Percentiles rank a stretch among this genome's conserved stretches.
Evolutionary conservation across 2,888 invertebrate genomes (phyloP).

Genomic region (Cryptus armator): DNA sequence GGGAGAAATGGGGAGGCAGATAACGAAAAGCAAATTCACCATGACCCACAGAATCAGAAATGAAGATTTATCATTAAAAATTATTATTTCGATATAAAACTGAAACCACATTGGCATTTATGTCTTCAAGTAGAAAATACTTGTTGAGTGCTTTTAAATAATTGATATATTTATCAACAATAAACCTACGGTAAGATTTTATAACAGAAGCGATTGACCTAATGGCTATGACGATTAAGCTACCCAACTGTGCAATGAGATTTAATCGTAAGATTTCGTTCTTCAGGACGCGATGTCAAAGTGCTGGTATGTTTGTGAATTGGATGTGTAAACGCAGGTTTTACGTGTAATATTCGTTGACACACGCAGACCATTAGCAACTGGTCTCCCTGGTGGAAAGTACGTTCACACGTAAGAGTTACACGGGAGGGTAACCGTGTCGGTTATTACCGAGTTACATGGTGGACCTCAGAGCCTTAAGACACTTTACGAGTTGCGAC

Average conservation of each 20-base stretch:
- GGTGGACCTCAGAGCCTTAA: slow-evolving; percentile 44
- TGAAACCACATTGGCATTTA: not conserved
- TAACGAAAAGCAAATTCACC: not conserved
- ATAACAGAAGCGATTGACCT: not conserved
- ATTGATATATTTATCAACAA: not conserved
- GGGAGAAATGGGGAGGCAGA: not conserved
- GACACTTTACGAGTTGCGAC: slow-evolving; percentile 62
- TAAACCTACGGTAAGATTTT: not conserved
- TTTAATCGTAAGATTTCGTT: not conserved
- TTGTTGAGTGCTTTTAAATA: not conserved
- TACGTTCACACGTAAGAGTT: not conserved
- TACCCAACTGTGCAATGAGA: not conserved
- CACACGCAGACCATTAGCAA: slow-evolving; percentile 20
- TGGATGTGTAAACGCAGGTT: slow-evolving; percentile 8
- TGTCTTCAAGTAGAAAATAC: too few species aligned
- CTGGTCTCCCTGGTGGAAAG: not conserved
- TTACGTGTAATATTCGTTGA: slow-evolving; percentile 25
- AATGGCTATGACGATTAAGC: not conserved
- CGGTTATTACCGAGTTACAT: slow-evolving; percentile 45
- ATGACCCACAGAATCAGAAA: not conserved
- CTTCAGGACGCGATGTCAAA: not conserved
- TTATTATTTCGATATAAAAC: not conserved
- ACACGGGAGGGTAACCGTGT: not conserved
- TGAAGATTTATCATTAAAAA: not conserved
- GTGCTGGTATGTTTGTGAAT: not conserved